Base-by-base conservation (phyloP, 1,140 invertebrate species). In the Zaprionus lachaisei region DNA sequence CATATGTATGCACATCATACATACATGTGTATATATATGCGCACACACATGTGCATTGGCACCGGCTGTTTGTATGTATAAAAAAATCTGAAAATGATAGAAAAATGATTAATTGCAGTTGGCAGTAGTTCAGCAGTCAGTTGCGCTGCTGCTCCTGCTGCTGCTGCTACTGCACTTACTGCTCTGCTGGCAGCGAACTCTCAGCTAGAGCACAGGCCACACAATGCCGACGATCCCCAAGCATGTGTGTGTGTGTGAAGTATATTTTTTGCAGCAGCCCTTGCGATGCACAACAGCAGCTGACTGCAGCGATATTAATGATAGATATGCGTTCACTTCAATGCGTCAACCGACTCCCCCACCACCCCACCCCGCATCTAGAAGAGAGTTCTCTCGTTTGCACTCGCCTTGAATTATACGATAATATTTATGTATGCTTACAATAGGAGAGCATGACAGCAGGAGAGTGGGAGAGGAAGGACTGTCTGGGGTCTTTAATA, bases 81-180 rank as follows among this genome's bases (percentile, higher is more conserved):
- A 72, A 71, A 71, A 90, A 91, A 91, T 85, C 89, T 91, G 89
- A 92, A 92, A 91, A 92, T 91, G 89, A 91, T 91, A 91, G 89
- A 89, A 91, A 91, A 91, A 91, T 91, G 89, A 91, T 91, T 91
- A 91, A 91, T 91, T 91, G 90, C 80, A 91, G 90, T 91, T 91
- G 81, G 89, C 89, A 91, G 81, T 89, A 83, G 90, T 90, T 90
- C 87, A 91, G 83, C 85, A 89, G 84, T 87, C 84, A 76, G 84
- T 84, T 26, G 55, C 26, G 49, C 61, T 47, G 12, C 58, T 38
- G 34, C 26, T 22, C 20, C 24, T 26, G 14, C 68, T 66, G 20
- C 49, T n/a, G 15, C 72, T 64, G 67, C 78, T 75, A 6, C 24
- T 38, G 49, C 51, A 56, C 17, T 24, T 41, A n/a, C 31, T 55